phyloP scores from a whole-genome alignment of 2,113 vertebrate species.

The Himantopus leucocephalus region DNA sequence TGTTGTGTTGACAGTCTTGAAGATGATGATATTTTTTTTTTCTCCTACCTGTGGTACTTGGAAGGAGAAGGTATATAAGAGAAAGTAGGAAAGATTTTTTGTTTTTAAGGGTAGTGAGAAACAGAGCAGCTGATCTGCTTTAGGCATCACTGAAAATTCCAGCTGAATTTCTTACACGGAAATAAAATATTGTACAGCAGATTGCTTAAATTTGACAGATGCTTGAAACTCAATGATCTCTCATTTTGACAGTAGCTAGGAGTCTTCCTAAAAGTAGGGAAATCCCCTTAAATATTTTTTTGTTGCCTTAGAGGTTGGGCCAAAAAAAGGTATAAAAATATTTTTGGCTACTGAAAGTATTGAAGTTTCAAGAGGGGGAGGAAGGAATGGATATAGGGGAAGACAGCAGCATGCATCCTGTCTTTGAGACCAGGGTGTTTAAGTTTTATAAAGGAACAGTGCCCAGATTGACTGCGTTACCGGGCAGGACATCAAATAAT shows the following conservation, averaged over 20 bases:
- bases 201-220: not conserved
- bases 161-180: not conserved
- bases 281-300: not conserved
- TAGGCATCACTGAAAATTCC: not conserved
- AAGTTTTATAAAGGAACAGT: not conserved
- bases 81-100: not conserved
- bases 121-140: not conserved
- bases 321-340: not conserved
- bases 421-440: not conserved
- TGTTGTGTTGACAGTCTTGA: not conserved
- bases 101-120: not conserved
- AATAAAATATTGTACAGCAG: not conserved
- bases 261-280: not conserved
- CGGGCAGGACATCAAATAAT: not conserved
- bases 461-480: not conserved
- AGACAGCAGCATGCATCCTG: not conserved
- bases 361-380: not conserved
- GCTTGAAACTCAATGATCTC: not conserved
- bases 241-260: not conserved
- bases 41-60: not conserved
- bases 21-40: not conserved
- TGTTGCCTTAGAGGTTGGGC: not conserved
- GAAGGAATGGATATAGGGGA: not conserved
- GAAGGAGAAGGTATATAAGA: not conserved
- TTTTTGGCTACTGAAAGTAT: not conserved